Base-by-base conservation (phyloP, 2,888 invertebrate species). In the Seladonia tumulorum region DNA sequence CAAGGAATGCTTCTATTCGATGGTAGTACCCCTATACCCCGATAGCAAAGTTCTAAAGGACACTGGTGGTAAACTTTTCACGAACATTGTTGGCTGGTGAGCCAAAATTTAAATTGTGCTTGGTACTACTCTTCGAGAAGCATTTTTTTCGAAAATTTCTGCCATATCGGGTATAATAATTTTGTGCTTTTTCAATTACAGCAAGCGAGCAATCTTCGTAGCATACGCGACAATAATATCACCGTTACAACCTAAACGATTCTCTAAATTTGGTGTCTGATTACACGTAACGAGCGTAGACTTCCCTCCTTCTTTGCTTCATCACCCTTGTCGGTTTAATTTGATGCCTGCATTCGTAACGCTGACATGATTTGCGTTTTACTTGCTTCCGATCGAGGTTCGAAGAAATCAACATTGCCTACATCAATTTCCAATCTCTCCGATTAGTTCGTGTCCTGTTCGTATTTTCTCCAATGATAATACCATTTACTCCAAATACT, bases 221-320 rank as follows among this genome's bases (percentile, higher is more conserved):
- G 94, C 98, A 99, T 81, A 95, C 94, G 25, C 53, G 10, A 53
- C 10, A 99, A 94, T 98, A 99, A 16, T 98, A 94, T 98, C 98
- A 66, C 96, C 96, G 86, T 96, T 96, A 95, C 98, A 98, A 84
- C 97, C 98, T 72, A 96, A 95, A 93, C 98, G 98, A 75, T 97
- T 95, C 87, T 97, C 95, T 16, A 95, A 96, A 3, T 98, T 98
- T 95, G 98, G 97, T 0, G 91, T 93, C 93, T 97, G 97, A 94
- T 98, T 98, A 94, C 98, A 99, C 89, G 98, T 97, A 88, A 97
- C 97, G 95, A 98, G 99, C 96, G 97, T 97, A 5, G 97, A 97
- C 73, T 98, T 79, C 5, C 35, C 29, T 29, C 63, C 63, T 18
- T 16, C 25, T 63, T 29, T 5, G 29, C 18, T 14, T 35, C 35